Conservation (phyloP, 1,140 invertebrate genomes). For the Rhopalosiphum maidis region DNA sequence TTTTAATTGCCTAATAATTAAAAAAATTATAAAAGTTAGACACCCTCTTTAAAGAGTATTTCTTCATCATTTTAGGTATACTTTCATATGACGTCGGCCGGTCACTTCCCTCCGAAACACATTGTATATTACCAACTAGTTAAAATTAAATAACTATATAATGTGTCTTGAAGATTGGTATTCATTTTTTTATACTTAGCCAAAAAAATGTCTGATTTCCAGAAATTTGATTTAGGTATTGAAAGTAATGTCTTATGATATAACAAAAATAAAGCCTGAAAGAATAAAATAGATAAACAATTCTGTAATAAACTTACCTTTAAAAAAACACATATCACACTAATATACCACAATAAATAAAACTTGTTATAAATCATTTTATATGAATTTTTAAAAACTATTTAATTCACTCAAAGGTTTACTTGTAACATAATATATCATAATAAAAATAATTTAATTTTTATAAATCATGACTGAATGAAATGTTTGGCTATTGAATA, state of each 20-base stretch:
- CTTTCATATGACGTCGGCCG: no score
- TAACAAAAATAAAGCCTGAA: background rate
- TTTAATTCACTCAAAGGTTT: background rate
- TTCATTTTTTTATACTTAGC: no score
- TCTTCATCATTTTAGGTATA: no score
- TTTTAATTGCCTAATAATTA: no score
- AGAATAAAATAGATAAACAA: background rate
- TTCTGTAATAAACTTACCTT: background rate
- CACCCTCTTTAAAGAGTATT: no score
- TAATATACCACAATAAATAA: conserved; percentile 22
- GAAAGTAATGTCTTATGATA: background rate
- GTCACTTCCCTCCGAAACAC: no score
- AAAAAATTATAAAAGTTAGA: no score
- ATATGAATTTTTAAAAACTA: background rate
- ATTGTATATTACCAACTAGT: no score
- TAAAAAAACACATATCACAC: background rate
- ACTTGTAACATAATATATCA: background rate
- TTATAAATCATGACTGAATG: background rate
- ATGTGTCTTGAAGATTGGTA: no score
- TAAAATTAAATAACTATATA: no score
- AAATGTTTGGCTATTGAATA: background rate
- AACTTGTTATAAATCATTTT: conserved; percentile 31
- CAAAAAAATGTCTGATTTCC: no score
- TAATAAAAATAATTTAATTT: background rate
- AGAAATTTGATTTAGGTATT: no score